phyloP scores from a whole-genome alignment of 1,140 invertebrate species.

The Pseudomyrmex flavicornis region DNA sequence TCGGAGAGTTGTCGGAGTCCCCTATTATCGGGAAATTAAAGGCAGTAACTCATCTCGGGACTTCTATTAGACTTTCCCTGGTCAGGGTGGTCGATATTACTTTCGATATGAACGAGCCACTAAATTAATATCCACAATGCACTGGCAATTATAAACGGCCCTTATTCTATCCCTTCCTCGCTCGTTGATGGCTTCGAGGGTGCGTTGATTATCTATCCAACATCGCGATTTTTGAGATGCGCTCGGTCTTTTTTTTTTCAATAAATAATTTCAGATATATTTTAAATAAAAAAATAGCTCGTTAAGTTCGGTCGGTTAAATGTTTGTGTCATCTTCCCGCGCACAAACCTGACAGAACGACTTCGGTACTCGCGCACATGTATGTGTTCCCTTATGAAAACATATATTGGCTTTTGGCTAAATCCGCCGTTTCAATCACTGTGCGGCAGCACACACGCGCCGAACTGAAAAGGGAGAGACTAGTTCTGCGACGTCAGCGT shows the following conservation, averaged over 20 bases:
- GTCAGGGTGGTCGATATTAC: constrained; percentile 82
- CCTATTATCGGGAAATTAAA: constrained; percentile 84
- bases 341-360: no score
- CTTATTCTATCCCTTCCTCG: constrained; percentile 64
- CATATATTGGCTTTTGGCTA: no score
- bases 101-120: constrained; percentile 84
- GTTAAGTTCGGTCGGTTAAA: background rate
- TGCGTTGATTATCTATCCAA: constrained; percentile 50
- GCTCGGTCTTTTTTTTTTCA: background rate
- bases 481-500: constrained; percentile 55
- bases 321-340: background rate
- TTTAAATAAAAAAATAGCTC: no score
- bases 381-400: no score
- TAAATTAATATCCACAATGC: constrained; percentile 84
- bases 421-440: no score
- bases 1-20: constrained; percentile 73
- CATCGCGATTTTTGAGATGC: constrained; percentile 41
- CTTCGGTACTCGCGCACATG: no score
- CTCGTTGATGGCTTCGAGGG: constrained; percentile 42
- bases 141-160: constrained; percentile 82
- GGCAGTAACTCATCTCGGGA: constrained; percentile 82
- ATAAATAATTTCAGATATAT: no score
- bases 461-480: constrained; percentile 37
- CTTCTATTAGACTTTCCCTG: constrained; percentile 84
- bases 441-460: constrained; percentile 25